phyloP scores from a whole-genome alignment of 2,888 invertebrate genomes.

The Trichogramma dendrolimi region DNA sequence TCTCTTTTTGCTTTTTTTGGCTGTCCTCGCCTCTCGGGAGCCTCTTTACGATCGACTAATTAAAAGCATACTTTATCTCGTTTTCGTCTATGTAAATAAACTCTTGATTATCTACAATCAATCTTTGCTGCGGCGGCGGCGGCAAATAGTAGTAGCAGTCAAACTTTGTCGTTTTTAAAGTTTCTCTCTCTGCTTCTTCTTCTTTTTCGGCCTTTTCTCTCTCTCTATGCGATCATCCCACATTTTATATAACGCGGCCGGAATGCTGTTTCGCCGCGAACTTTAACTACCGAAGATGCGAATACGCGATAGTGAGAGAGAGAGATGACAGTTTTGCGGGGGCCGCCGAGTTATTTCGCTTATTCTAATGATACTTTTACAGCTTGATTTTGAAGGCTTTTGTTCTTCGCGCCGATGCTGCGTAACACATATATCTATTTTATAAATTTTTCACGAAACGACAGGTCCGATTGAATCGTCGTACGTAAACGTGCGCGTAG shows the following conservation, averaged over 20 bases:
- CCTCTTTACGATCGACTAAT: conserved; percentile 23
- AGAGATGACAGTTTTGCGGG: not conserved
- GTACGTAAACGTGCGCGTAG: too few relatives aligned
- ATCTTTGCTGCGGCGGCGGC: conserved; percentile 18
- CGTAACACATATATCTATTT: too few relatives aligned
- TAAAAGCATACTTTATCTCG: conserved; percentile 29
- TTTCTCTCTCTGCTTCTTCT: not conserved
- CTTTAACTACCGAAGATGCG: conserved; percentile 27
- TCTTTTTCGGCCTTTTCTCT: conserved; percentile 5
- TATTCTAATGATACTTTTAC: too few relatives aligned
- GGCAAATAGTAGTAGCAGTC: conserved; percentile 13
- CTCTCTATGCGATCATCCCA: not conserved
- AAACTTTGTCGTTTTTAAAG: conserved; percentile 1
- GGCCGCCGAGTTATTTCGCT: too few relatives aligned
- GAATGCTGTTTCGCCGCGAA: conserved; percentile 25
- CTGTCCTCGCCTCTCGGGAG: not conserved
- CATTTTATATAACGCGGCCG: conserved; percentile 14
- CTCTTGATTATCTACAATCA: conserved; percentile 28
- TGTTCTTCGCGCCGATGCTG: too few relatives aligned
- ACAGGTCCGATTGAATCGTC: too few relatives aligned
- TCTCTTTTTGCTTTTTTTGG: conserved; percentile 20
- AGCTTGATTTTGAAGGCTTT: too few relatives aligned
- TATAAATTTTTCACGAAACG: too few relatives aligned
- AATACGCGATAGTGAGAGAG: conserved; percentile 14
- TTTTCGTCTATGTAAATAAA: conserved; percentile 6